These are phyloP conservation scores for Ormyrus labotus DNA, from an alignment of 2,888 invertebrate species.

Conservation along the genomic window DNA sequence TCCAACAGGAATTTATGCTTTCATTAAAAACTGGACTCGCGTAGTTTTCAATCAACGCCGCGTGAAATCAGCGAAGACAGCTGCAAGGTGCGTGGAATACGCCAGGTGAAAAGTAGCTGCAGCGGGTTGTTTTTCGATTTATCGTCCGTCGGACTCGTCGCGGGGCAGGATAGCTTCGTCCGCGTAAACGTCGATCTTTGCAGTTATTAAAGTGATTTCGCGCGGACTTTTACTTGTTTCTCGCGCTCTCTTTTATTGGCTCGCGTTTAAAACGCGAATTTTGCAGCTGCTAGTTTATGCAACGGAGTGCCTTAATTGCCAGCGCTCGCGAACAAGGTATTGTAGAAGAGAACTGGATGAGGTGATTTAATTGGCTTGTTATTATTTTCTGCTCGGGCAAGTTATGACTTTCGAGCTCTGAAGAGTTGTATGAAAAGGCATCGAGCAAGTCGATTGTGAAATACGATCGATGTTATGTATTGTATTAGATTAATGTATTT, in stretches of 20 bases:
- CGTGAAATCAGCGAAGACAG: slow-evolving; percentile 65
- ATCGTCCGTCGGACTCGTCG: slow-evolving; percentile 27
- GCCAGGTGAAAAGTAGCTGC: neutral
- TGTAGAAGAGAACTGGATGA: slow-evolving; percentile 5
- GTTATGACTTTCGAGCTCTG: no score
- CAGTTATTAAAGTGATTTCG: slow-evolving; percentile 49
- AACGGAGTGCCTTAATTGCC: no score
- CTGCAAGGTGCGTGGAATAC: neutral
- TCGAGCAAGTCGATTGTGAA: no score
- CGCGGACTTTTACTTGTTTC: slow-evolving; percentile 44
- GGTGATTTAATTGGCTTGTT: slow-evolving; percentile 16
- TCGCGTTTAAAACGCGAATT: slow-evolving; percentile 40
- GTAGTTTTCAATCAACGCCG: slow-evolving; percentile 73
- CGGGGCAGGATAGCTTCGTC: slow-evolving; percentile 24
- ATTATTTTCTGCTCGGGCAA: slow-evolving; percentile 1
- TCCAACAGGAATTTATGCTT: neutral
- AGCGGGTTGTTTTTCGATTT: slow-evolving; percentile 45
- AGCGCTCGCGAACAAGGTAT: neutral
- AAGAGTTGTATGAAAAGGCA: no score
- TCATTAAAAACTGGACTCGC: slow-evolving; percentile 58
- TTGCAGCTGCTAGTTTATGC: slow-evolving; percentile 14
- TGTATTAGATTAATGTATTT: neutral
- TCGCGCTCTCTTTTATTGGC: slow-evolving; percentile 25
- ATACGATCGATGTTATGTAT: neutral
- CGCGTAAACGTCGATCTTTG: slow-evolving; percentile 17